These are phyloP conservation scores for Falco concolor DNA, from an alignment of 2,797 vertebrate species.

Conservation along the genomic window DNA sequence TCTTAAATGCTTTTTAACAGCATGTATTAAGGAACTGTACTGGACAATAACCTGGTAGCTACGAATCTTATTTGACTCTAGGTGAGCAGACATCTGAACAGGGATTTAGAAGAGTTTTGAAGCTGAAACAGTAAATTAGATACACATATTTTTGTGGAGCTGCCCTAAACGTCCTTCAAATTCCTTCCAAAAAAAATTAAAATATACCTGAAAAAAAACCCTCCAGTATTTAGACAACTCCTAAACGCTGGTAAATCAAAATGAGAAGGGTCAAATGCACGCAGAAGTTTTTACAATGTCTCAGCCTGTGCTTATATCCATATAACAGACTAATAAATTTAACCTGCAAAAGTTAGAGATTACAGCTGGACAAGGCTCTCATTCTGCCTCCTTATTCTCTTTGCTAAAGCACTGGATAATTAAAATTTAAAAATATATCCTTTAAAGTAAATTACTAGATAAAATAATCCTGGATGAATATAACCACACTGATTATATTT, in stretches of 20 bases:
- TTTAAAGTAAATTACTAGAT: background rate
- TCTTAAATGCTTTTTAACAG: background rate
- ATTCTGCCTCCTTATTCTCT: background rate
- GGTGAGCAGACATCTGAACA: background rate
- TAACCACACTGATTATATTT: background rate
- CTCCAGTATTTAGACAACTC: background rate
- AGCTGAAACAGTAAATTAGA: background rate
- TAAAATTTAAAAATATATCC: background rate
- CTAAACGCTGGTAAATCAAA: background rate
- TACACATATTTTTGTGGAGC: background rate
- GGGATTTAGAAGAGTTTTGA: background rate
- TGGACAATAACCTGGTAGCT: background rate
- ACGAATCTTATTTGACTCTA: background rate
- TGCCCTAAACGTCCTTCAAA: background rate
- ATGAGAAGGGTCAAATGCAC: background rate
- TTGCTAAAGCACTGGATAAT: background rate
- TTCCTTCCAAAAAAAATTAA: background rate
- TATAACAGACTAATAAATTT: background rate
- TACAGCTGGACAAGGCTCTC: background rate
- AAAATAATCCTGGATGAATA: background rate
- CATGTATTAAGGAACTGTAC: background rate
- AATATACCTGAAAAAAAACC: background rate
- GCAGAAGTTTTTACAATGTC: background rate
- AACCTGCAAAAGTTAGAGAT: background rate
- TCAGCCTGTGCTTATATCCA: background rate